phyloP scores from a whole-genome alignment of 2,113 vertebrate genomes.

The Capricornis sumatraensis region DNA sequence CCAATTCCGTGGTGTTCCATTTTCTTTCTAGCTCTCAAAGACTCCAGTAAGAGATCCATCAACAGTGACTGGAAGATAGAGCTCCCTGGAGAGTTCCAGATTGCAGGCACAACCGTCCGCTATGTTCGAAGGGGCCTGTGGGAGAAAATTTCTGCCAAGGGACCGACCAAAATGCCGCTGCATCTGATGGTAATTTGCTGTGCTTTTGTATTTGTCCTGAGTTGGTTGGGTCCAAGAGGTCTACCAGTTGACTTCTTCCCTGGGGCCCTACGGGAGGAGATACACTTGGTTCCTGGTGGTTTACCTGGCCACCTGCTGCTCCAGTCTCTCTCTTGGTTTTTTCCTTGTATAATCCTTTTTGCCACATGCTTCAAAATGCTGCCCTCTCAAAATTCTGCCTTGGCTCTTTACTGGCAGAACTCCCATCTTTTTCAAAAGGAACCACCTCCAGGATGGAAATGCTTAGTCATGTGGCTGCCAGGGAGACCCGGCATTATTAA shows the following conservation, averaged over 20 bases:
- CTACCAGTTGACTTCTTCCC: slow-evolving; percentile 12
- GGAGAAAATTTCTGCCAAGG: slow-evolving; percentile 99
- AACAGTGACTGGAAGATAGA: slow-evolving; percentile 99
- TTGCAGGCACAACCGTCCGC: slow-evolving; percentile 96
- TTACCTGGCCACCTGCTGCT: neutral
- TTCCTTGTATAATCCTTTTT: neutral
- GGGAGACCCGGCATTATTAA: neutral
- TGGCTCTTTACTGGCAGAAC: neutral
- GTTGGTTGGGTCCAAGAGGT: neutral
- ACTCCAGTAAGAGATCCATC: slow-evolving; percentile 94
- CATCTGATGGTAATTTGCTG: slow-evolving; percentile 92
- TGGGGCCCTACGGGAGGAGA: neutral
- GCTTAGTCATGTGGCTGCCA: neutral
- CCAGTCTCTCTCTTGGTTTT: neutral
- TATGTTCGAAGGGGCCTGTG: slow-evolving; percentile 97
- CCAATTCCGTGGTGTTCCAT: slow-evolving; percentile 18
- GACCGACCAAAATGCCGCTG: slow-evolving; percentile 94
- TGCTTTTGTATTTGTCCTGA: slow-evolving; percentile 65
- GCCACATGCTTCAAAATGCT: neutral
- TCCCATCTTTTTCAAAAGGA: neutral
- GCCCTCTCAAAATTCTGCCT: neutral
- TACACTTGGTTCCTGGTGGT: neutral
- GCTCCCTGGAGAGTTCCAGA: slow-evolving; percentile 96
- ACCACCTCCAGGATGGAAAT: neutral
- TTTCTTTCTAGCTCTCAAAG: slow-evolving; percentile 89